Evolutionary conservation across 2,888 invertebrate species (phyloP).

Genomic region (Halictus quadricinctus): DNA sequence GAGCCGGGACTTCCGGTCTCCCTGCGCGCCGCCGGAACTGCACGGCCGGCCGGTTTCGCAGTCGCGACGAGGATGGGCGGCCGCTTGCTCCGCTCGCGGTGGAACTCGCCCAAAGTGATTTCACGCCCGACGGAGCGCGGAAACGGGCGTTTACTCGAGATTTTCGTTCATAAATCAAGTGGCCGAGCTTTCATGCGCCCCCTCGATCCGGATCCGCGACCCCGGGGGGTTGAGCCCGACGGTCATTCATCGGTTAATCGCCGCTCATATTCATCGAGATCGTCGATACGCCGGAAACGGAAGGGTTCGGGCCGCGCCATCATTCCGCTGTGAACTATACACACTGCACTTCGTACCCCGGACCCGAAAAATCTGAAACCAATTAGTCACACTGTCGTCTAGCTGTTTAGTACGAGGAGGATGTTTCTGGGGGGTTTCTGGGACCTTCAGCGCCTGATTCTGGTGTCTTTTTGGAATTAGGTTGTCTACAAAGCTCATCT

Average conservation of each 20-base stretch:
- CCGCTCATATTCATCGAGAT: conserved; percentile 42
- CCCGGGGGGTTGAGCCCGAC: conserved; percentile 42
- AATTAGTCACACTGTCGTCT: neutral
- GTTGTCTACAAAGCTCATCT: neutral
- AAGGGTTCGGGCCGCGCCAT: conserved; percentile 34
- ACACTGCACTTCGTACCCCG: neutral
- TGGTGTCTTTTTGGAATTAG: neutral
- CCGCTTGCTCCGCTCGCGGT: conserved; percentile 38
- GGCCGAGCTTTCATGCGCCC: conserved; percentile 38
- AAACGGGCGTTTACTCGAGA: conserved; percentile 73
- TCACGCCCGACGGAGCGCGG: conserved; percentile 76
- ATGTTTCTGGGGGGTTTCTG: neutral
- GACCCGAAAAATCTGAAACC: neutral
- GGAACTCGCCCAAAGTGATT: conserved; percentile 74
- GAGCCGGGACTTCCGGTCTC: conserved; percentile 63
- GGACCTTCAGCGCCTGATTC: neutral
- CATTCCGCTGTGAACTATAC: neutral
- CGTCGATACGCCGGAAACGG: conserved; percentile 51
- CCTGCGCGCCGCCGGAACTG: conserved; percentile 67
- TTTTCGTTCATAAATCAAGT: conserved; percentile 75
- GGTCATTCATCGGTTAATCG: conserved; percentile 39
- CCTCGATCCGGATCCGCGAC: conserved; percentile 20
- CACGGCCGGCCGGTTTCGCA: conserved; percentile 54
- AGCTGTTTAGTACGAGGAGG: neutral
- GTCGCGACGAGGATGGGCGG: conserved; percentile 56